Conservation (phyloP, 30 jellyfish, hydroid and myxozoan species). For the Rhopilema esculentum region DNA sequence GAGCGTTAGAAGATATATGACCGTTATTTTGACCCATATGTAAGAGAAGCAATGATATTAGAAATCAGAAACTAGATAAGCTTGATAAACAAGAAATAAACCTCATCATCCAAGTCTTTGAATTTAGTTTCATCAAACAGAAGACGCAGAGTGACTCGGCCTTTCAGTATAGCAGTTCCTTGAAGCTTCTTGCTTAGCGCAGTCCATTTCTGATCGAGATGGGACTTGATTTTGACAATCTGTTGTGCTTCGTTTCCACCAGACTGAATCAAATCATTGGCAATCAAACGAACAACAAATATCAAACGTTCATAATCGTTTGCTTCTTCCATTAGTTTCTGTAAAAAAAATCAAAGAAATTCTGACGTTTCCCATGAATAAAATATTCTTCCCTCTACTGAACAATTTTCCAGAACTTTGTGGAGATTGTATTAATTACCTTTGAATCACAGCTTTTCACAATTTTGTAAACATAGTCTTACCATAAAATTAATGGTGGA, state of each 20-base stretch:
- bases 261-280: conserved; percentile 75
- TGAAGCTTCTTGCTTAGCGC: conserved; percentile 49
- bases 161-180: conserved; percentile 48
- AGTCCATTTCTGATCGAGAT: conserved; percentile 77
- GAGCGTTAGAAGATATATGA: too few relatives aligned
- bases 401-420: too few relatives aligned
- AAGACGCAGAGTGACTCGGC: conserved; percentile 63
- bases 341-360: background rate
- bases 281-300: conserved; percentile 67
- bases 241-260: conserved; percentile 69
- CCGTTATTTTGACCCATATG: too few relatives aligned
- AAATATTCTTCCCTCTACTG: too few relatives aligned
- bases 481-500: too few relatives aligned
- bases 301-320: conserved; percentile 64
- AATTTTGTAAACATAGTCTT: too few relatives aligned
- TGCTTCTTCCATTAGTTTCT: conserved; percentile 77
- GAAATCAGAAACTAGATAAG: too few relatives aligned
- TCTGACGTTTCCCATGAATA: background rate
- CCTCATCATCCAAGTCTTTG: conserved; percentile 69
- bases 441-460: too few relatives aligned
- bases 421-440: background rate
- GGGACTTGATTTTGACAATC: conserved; percentile 47
- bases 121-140: conserved; percentile 73
- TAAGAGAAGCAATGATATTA: too few relatives aligned
- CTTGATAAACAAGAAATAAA: too few relatives aligned